Conservation (phyloP, 2,113 vertebrate species). For the Xenus cinereus region DNA sequence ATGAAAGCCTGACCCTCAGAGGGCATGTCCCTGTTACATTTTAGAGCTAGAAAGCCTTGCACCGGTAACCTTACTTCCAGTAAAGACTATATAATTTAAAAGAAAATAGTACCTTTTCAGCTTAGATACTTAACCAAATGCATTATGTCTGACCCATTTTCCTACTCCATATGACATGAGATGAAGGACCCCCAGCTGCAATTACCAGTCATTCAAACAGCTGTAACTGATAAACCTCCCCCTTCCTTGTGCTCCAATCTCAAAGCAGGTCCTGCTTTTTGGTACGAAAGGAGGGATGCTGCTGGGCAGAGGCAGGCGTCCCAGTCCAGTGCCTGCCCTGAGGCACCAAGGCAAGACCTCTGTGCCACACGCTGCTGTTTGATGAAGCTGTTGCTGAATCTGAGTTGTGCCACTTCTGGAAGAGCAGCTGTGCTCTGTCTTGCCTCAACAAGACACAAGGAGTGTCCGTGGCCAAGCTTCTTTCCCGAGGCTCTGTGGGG, state of each 20-base stretch:
- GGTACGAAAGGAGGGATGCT: background rate
- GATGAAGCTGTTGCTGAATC: background rate
- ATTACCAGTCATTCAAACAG: slow-evolving; percentile 38
- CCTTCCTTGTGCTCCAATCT: background rate
- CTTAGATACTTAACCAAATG: slow-evolving; percentile 71
- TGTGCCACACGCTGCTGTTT: fast-evolving
- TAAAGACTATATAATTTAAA: slow-evolving; percentile 67
- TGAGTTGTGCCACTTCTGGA: background rate
- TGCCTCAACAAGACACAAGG: background rate
- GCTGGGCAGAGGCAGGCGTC: background rate
- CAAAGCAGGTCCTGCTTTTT: background rate
- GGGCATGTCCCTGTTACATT: slow-evolving; percentile 72
- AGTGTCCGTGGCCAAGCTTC: fast-evolving
- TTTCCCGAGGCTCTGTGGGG: background rate
- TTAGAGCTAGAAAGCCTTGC: slow-evolving; percentile 68
- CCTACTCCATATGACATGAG: slow-evolving; percentile 23
- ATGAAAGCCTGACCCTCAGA: slow-evolving; percentile 78
- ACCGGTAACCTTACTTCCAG: slow-evolving; percentile 66
- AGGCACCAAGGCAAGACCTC: background rate
- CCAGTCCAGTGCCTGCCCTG: background rate
- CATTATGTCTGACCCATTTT: slow-evolving; percentile 70
- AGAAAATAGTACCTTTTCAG: slow-evolving; percentile 75
- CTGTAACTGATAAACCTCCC: slow-evolving; percentile 5
- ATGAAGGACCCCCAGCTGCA: slow-evolving; percentile 46
- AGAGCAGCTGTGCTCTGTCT: background rate